Evolutionary conservation across 2,113 vertebrate species (phyloP).

Genomic region (Pipa parva): DNA sequence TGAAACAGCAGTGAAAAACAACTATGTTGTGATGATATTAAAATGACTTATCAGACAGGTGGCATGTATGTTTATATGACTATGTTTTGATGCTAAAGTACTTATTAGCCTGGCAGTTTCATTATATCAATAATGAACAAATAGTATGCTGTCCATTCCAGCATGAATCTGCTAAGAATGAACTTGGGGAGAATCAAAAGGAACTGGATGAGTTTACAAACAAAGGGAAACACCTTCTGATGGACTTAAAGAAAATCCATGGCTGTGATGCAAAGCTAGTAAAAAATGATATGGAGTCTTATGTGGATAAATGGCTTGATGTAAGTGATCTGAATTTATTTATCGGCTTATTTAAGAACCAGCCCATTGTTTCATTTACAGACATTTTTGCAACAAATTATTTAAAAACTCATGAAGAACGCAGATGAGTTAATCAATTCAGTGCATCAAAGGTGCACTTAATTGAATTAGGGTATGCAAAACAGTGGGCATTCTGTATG

Average conservation of each 20-base stretch:
- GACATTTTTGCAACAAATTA: no score
- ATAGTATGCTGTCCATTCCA: constrained; percentile 56
- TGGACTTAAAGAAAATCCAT: constrained; percentile 74
- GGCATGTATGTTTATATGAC: no score
- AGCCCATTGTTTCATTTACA: no score
- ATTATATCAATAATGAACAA: not conserved
- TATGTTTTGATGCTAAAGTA: not conserved
- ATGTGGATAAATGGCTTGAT: constrained; percentile 84
- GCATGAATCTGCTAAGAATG: constrained; percentile 76
- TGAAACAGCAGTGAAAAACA: no score
- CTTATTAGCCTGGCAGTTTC: not conserved
- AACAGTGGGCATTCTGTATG: no score
- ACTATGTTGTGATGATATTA: no score
- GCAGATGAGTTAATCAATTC: no score
- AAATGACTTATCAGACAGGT: no score
- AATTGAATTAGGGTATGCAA: no score
- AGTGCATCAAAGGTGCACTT: no score
- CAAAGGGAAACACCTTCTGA: constrained; percentile 79
- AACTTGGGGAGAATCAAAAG: constrained; percentile 76
- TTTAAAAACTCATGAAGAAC: no score
- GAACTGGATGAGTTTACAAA: constrained; percentile 82
- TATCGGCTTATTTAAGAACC: no score
- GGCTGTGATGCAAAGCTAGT: constrained; percentile 61
- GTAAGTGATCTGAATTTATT: constrained; percentile 60
- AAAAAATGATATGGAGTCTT: constrained; percentile 72